Percentiles rank a stretch among this genome's conserved stretches.
Conservation (phyloP, 2,113 vertebrate genomes). For the Neolamprologus sp. region DNA sequence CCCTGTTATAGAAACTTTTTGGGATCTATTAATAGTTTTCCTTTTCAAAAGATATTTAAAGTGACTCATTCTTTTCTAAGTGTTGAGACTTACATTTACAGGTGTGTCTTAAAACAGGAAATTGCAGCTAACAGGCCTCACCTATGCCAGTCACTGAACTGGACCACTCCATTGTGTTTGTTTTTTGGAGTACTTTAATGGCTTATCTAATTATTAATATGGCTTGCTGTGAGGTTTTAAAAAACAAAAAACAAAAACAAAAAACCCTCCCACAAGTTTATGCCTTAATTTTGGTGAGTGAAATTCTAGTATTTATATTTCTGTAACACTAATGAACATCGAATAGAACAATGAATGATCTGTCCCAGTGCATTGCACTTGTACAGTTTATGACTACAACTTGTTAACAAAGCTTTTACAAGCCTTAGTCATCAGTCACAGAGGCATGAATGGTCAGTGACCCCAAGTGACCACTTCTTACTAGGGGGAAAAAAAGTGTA, state of each 20-base stretch:
- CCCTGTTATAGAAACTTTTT: background rate
- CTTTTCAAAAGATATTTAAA: background rate
- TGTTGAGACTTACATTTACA: background rate
- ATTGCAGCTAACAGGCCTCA: background rate
- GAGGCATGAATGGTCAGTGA: background rate
- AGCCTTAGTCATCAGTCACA: background rate
- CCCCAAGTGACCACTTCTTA: background rate
- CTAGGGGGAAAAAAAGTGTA: background rate
- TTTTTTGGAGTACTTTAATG: background rate
- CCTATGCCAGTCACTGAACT: background rate
- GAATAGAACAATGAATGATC: background rate
- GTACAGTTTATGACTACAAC: background rate
- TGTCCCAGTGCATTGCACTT: background rate
- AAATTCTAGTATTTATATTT: background rate
- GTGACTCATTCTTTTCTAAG: background rate
- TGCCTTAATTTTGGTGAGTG: background rate
- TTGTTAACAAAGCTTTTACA: background rate
- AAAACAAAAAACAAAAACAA: rapidly evolving
- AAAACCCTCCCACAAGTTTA: background rate
- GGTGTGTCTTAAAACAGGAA: background rate
- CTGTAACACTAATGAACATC: background rate
- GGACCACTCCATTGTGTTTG: background rate
- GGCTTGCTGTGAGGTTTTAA: background rate
- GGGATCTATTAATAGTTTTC: background rate
- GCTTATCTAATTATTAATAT: background rate